These are phyloP conservation scores for Meles meles DNA, from an alignment of 2,113 vertebrate species.

Conservation along the genomic window DNA sequence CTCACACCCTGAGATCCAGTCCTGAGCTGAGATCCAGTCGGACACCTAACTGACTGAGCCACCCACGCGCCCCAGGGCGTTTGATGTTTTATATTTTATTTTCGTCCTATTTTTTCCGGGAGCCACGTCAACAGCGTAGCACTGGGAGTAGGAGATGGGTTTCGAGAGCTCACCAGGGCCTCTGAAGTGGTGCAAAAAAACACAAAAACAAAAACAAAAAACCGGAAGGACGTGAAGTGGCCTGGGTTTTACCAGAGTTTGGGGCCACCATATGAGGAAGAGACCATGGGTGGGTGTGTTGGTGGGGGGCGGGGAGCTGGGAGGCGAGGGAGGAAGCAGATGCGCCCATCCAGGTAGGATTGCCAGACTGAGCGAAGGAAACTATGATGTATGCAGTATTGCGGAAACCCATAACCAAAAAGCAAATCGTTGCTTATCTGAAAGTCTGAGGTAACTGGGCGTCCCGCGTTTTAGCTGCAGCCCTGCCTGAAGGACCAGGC, in stretches of 20 bases:
- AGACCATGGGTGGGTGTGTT: not conserved
- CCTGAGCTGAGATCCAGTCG: not conserved
- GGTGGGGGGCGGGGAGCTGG: too few relatives aligned
- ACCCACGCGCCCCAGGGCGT: not conserved
- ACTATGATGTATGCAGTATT: not conserved
- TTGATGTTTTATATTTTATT: not conserved
- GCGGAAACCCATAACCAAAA: not conserved
- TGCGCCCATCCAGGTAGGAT: not conserved
- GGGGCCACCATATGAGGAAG: not conserved
- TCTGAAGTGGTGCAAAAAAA: not conserved
- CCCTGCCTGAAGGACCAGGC: not conserved
- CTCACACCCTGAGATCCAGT: not conserved
- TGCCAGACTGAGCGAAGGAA: not conserved
- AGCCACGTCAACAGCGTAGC: not conserved
- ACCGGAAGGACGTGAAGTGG: not conserved
- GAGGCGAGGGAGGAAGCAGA: not conserved
- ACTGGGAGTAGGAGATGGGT: not conserved
- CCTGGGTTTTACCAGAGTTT: not conserved
- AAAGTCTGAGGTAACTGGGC: not conserved
- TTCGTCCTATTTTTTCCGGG: not conserved
- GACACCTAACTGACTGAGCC: not conserved
- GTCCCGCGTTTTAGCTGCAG: not conserved
- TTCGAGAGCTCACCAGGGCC: not conserved
- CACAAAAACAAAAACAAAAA: too few relatives aligned
- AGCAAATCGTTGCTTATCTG: not conserved